A percentile compares a stretch with the other conserved stretches of the same genome.
These are phyloP conservation scores for Drosophila chauvacae DNA, from an alignment of 1,140 invertebrate species.

Conservation along the genomic window DNA sequence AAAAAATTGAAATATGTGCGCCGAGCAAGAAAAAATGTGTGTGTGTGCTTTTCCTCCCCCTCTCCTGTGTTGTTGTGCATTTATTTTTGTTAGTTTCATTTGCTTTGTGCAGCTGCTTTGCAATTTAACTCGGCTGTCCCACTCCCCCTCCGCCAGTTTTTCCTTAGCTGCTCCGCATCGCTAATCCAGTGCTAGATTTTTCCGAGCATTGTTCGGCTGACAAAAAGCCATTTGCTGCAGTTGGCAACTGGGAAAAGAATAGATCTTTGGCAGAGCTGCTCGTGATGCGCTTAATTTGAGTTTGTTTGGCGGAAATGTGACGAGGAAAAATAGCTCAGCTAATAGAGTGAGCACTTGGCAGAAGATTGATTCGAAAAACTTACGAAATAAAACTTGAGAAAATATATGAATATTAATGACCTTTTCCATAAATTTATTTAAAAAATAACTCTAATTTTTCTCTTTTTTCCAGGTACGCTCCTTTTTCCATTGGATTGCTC, in stretches of 20 bases:
- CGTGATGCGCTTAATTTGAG: slow-evolving; percentile 69
- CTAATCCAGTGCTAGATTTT: slow-evolving; percentile 77
- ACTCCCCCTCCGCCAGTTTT: background rate
- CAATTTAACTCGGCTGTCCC: slow-evolving; percentile 28
- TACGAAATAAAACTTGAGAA: background rate
- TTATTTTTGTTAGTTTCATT: slow-evolving; percentile 76
- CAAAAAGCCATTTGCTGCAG: slow-evolving; percentile 59
- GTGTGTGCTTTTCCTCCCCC: slow-evolving; percentile 14
- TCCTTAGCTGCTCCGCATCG: slow-evolving; percentile 47
- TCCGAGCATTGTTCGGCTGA: slow-evolving; percentile 58
- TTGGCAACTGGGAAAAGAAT: slow-evolving; percentile 45
- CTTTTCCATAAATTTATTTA: background rate
- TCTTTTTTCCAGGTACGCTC: slow-evolving; percentile 21
- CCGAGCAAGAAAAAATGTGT: slow-evolving; percentile 21
- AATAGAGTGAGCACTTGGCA: slow-evolving; percentile 3
- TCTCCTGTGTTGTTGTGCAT: slow-evolving; percentile 40
- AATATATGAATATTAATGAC: background rate
- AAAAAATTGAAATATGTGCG: slow-evolving; percentile 68
- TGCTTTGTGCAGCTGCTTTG: slow-evolving; percentile 71
- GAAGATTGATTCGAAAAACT: background rate
- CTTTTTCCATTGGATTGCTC: background rate
- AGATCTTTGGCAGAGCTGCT: slow-evolving; percentile 36
- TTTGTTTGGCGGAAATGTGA: slow-evolving; percentile 59
- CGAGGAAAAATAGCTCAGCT: slow-evolving; percentile 30
- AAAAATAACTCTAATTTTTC: background rate